Percentiles rank a stretch among this genome's conserved stretches.
Conservation (phyloP, 2,888 invertebrate genomes). For the Chouioia cunea region DNA sequence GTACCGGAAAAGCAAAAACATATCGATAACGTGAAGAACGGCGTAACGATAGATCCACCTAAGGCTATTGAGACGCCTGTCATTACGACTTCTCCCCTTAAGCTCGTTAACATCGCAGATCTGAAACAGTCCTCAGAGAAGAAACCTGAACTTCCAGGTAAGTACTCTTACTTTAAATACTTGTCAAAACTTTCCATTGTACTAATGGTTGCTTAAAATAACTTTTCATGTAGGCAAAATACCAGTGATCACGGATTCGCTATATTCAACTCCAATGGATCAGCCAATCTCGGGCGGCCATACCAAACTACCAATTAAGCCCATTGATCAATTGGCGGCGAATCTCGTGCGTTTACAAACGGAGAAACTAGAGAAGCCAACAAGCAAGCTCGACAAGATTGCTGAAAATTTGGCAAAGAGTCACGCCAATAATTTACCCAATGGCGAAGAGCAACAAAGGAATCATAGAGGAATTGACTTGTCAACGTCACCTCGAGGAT, state of each 20-base stretch:
- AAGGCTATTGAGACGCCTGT: slow-evolving; percentile 64
- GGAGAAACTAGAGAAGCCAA: slow-evolving; percentile 61
- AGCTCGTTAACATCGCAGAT: slow-evolving; percentile 58
- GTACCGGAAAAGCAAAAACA: slow-evolving; percentile 23
- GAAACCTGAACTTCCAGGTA: slow-evolving; percentile 36
- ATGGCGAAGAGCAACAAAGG: slow-evolving; percentile 51
- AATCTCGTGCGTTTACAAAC: slow-evolving; percentile 63
- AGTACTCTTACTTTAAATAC: slow-evolving; percentile 1
- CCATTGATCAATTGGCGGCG: slow-evolving; percentile 64
- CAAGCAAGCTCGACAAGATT: slow-evolving; percentile 61
- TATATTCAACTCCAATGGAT: slow-evolving; percentile 40
- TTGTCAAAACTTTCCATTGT: slow-evolving; percentile 23
- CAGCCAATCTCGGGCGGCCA: slow-evolving; percentile 47
- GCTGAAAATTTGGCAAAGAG: slow-evolving; percentile 65
- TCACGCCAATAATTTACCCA: slow-evolving; percentile 46
- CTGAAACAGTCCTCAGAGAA: slow-evolving; percentile 56
- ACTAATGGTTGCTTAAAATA: background rate
- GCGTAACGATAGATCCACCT: slow-evolving; percentile 24
- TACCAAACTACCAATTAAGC: slow-evolving; percentile 60
- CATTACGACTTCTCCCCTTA: slow-evolving; percentile 62
- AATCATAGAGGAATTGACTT: slow-evolving; percentile 62
- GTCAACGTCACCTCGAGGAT: slow-evolving; percentile 60
- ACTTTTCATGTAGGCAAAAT: slow-evolving; percentile 43
- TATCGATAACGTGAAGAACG: slow-evolving; percentile 32
- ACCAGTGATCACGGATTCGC: slow-evolving; percentile 37